Evolutionary conservation across 2,113 vertebrate genomes (phyloP).

Genomic region (Phalacrocorax pelagicus): DNA sequence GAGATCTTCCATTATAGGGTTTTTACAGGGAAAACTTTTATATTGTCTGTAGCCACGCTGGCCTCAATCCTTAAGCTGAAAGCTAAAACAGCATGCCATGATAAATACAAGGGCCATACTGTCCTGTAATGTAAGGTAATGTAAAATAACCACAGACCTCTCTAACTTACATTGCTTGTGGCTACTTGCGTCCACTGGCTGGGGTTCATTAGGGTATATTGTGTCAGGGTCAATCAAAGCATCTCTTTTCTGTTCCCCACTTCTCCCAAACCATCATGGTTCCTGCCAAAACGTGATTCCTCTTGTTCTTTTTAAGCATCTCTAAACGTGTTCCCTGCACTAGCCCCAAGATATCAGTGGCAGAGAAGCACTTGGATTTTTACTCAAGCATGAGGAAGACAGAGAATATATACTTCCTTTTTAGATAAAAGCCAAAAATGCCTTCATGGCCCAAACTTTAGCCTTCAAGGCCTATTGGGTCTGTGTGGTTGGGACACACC

Average conservation of each 20-base stretch:
- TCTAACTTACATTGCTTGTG: not conserved
- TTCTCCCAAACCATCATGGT: not conserved
- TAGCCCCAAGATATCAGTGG: not conserved
- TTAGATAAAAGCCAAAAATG: not conserved
- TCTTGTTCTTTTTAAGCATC: not conserved
- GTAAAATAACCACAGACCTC: conserved; percentile 18
- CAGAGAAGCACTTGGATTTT: not conserved
- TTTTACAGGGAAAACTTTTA: conserved; percentile 28
- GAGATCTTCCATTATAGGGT: conserved; percentile 48
- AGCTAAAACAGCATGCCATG: not conserved
- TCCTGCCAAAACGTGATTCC: not conserved
- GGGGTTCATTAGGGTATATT: not conserved
- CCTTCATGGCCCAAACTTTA: not conserved
- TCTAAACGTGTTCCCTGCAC: not conserved
- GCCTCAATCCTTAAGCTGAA: conserved; percentile 31
- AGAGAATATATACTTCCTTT: not conserved
- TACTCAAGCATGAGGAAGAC: not conserved
- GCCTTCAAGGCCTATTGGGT: not conserved
- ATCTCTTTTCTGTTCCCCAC: not conserved
- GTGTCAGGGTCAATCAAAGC: not conserved
- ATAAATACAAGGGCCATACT: not conserved
- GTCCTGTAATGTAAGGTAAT: conserved; percentile 3
- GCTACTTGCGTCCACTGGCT: not conserved
- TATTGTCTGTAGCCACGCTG: not conserved
- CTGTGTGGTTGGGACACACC: not conserved